Evolutionary conservation across 2,113 vertebrate genomes (phyloP), one percentile per base, ranked within the genome.

Genomic region (Uropsilus gracilis): DNA sequence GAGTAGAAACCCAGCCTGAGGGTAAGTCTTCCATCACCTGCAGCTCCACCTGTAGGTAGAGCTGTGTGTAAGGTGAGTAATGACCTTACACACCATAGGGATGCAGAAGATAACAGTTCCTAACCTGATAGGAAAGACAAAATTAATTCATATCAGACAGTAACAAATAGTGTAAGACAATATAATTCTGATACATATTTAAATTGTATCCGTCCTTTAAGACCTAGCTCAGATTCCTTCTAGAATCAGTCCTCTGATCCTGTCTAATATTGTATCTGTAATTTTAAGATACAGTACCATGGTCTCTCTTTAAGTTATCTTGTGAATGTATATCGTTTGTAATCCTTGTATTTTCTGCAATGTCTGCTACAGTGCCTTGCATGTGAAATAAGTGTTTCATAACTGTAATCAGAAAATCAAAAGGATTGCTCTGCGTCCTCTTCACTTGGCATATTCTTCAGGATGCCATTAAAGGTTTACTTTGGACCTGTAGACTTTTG

Each of bases 1-100:
- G 98, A 88, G 99, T 99, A 92, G 99, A 99, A 96, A 99, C 99
- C 10, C 99, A 99, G 96, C 99, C 99, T 0, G 99, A 99, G 97
- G 99, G 99, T 99, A 97, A 98, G 97, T 84, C 0, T 3, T 8
- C 11, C 59, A 18, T 22, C 17, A 8, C 28, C 50, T 59, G 16
- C 34, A 63, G 50, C 42, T 34, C 24, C 6, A 13, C 37, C 28
- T 69, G 39, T 53, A 53, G 48, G 16, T 18, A 50, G 55, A 20
- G n/a, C 55, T 28, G 0, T 34, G 2, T 42, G 42, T 46, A 84
- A 61, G 3, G 1, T 3, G 1, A 17, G 63, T 50, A 55, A n/a
- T n/a, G n/a, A 37, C 48, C 53, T 81, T 64, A 7, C 8, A 18
- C 14, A n/a, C 20, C 50, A 9, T 20, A 26, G 53, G 28, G 30